Evolutionary conservation across 2,797 vertebrate species (phyloP).

Genomic region (Anguilla pacifica): DNA sequence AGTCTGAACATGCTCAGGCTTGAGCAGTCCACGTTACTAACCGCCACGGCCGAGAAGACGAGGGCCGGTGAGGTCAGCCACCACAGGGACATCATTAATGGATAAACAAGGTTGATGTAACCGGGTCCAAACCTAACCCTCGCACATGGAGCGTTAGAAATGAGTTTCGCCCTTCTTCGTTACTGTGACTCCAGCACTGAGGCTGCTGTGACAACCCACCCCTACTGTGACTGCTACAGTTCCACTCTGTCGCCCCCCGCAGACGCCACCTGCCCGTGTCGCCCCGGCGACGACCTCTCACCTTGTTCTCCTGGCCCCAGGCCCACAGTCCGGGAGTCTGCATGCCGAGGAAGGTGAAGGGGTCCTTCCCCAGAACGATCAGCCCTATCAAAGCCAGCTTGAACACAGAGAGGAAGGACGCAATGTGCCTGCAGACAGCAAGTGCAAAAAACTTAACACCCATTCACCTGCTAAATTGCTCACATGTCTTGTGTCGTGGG

Average conservation of each 20-base stretch:
- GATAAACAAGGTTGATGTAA: not conserved
- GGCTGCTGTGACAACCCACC: not conserved
- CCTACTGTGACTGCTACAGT: not conserved
- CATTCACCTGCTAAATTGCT: not conserved
- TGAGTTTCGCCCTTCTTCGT: not conserved
- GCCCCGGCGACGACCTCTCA: conserved; percentile 51
- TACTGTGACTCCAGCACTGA: not conserved
- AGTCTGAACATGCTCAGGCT: not conserved
- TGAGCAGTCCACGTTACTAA: not conserved
- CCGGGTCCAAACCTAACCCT: not conserved
- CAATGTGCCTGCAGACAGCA: conserved; percentile 78
- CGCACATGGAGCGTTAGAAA: not conserved
- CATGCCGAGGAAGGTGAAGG: conserved; percentile 90
- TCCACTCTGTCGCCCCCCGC: not conserved
- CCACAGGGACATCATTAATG: not conserved
- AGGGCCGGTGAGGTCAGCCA: not conserved
- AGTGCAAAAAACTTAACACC: conserved; percentile 14
- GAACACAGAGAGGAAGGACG: conserved; percentile 97
- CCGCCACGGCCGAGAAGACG: not conserved
- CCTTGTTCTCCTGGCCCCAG: conserved; percentile 99
- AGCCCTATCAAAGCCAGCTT: conserved; percentile 97
- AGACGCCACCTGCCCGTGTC: not conserved
- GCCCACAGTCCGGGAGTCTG: conserved; percentile 93
- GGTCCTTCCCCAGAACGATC: conserved; percentile 93
- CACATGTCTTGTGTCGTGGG: too few species aligned